phyloP scores from a whole-genome alignment of 2,797 vertebrate genomes.

The Dallia pectoralis region DNA sequence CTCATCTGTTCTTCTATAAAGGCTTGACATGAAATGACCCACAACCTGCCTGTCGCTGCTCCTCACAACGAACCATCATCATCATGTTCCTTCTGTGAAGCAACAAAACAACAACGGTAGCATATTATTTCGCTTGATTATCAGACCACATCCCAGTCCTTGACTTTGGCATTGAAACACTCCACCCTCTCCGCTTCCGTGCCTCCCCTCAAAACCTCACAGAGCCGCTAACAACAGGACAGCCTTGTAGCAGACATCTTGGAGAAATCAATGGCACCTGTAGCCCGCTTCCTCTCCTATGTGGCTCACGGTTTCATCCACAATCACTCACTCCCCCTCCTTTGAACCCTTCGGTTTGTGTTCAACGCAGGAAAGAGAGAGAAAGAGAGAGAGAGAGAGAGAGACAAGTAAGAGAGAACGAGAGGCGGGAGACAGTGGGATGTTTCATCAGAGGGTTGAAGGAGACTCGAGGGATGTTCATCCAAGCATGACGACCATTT shows the following conservation, averaged over 20 bases:
- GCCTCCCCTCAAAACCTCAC: constrained; percentile 29
- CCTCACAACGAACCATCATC: neutral
- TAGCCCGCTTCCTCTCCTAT: constrained; percentile 21
- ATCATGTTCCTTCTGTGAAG: constrained; percentile 45
- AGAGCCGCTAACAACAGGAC: constrained; percentile 53
- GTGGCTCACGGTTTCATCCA: constrained; percentile 25
- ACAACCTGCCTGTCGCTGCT: constrained; percentile 13
- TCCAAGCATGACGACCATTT: neutral
- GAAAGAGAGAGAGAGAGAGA: neutral
- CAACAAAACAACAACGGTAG: constrained; percentile 26
- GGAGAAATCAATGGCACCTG: constrained; percentile 45
- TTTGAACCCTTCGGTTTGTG: neutral
- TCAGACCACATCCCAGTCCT: constrained; percentile 34
- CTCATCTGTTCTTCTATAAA: constrained; percentile 55
- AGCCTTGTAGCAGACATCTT: constrained; percentile 49
- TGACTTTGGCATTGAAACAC: constrained; percentile 32
- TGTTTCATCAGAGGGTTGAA: neutral
- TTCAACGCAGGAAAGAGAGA: neutral
- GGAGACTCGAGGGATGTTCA: neutral
- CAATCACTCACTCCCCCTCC: constrained; percentile 22
- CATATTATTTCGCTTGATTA: constrained; percentile 40
- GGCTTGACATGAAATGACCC: constrained; percentile 57
- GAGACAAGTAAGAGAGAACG: too few species aligned
- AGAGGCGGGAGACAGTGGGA: neutral
- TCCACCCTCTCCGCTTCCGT: constrained; percentile 34